These are phyloP conservation scores for Malurus cyaneus DNA, from an alignment of 2,113 vertebrate species.

Conservation along the genomic window DNA sequence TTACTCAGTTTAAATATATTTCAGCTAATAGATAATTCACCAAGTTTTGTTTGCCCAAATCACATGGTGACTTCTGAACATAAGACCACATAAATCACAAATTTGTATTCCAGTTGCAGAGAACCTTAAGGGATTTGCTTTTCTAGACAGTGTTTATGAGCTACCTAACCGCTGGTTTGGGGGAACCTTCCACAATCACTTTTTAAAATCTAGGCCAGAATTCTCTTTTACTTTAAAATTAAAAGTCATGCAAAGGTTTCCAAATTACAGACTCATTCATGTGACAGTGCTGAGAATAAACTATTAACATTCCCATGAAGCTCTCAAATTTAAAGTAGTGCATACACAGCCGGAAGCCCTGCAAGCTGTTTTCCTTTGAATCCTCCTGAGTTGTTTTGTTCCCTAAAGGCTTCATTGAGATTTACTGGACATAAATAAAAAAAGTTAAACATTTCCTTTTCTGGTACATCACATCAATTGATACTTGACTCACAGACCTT, in stretches of 20 bases:
- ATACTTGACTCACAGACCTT: slow-evolving; percentile 2
- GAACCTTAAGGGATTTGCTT: not conserved
- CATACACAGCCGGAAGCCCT: not conserved
- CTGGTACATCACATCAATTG: not conserved
- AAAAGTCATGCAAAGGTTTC: not conserved
- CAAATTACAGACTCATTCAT: not conserved
- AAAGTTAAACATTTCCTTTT: not conserved
- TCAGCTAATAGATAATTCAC: not conserved
- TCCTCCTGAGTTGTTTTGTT: not conserved
- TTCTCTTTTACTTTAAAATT: not conserved
- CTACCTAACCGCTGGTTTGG: not conserved
- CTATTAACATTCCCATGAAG: not conserved
- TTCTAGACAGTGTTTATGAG: not conserved
- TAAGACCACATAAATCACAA: not conserved
- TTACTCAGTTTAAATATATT: not conserved
- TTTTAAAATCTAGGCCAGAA: not conserved
- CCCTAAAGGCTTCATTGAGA: slow-evolving; percentile 10
- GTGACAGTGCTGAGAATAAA: not conserved
- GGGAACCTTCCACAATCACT: not conserved
- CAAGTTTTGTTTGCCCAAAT: not conserved
- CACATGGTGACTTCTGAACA: not conserved
- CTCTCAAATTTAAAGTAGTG: not conserved
- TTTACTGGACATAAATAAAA: slow-evolving; percentile 18
- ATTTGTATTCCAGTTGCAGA: not conserved
- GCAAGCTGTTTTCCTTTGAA: not conserved